Evolutionary conservation across 2,888 invertebrate genomes (phyloP).

Genomic region (Drosophila yooni): DNA sequence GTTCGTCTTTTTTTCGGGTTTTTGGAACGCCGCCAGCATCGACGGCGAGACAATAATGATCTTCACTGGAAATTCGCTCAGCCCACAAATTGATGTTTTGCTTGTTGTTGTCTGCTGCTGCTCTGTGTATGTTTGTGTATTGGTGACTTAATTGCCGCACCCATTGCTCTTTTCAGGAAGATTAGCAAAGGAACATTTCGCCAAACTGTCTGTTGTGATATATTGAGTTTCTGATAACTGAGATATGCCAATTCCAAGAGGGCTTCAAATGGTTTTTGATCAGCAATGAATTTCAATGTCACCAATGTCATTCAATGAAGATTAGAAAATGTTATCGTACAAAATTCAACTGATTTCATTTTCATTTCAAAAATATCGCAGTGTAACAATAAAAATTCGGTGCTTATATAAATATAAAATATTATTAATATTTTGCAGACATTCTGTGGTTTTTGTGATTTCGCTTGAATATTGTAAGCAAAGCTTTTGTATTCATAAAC

Average conservation of each 20-base stretch:
- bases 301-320: neutral
- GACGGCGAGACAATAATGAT: constrained; percentile 75
- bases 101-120: constrained; percentile 7
- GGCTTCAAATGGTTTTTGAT: neutral
- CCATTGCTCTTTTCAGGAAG: constrained; percentile 60
- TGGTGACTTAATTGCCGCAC: constrained; percentile 78
- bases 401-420: neutral
- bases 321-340: neutral
- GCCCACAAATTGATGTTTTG: constrained; percentile 19
- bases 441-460: neutral
- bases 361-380: neutral
- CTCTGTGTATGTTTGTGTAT: constrained; percentile 6
- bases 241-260: neutral
- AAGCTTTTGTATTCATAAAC: neutral
- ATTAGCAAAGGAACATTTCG: constrained; percentile 55
- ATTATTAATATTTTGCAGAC: neutral
- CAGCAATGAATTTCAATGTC: neutral
- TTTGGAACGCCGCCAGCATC: constrained; percentile 56
- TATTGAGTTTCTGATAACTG: neutral
- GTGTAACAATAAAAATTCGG: too few relatives aligned
- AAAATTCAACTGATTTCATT: neutral
- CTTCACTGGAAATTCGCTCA: constrained; percentile 71
- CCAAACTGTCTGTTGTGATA: constrained; percentile 29
- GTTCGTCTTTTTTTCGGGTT: constrained; percentile 5
- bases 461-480: neutral